Evolutionary conservation across 2,113 vertebrate genomes (phyloP).

Genomic region (Synodontis membranacea): DNA sequence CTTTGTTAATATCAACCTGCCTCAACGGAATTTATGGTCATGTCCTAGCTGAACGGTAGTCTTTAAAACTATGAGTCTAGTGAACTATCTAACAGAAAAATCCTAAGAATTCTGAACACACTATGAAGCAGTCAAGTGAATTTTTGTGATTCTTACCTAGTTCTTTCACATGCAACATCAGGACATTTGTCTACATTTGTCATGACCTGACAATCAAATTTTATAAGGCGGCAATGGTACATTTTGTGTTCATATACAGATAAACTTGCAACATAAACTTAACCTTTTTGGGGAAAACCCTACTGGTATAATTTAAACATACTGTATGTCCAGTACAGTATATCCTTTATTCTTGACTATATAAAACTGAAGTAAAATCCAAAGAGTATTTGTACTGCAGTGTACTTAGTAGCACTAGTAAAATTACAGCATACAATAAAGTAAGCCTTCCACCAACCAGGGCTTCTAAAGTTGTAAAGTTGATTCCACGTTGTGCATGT

Average conservation of each 20-base stretch:
- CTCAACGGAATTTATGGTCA: neutral
- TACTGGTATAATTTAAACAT: neutral
- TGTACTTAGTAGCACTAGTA: neutral
- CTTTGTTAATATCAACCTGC: neutral
- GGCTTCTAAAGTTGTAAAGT: neutral
- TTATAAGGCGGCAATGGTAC: neutral
- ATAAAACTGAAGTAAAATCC: too few species aligned
- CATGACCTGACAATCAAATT: neutral
- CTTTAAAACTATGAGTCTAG: neutral
- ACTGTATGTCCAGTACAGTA: too few species aligned
- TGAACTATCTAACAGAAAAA: too few species aligned
- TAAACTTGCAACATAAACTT: neutral
- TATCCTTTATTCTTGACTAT: too few species aligned
- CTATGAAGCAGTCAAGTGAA: too few species aligned
- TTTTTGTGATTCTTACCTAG: neutral
- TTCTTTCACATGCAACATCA: neutral
- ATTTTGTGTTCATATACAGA: neutral
- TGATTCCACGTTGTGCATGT: neutral
- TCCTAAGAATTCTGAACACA: too few species aligned
- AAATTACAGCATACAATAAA: neutral
- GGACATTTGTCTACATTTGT: neutral
- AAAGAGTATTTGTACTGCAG: too few species aligned
- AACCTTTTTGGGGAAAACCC: neutral
- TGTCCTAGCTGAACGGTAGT: neutral
- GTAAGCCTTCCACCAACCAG: neutral